Evolutionary conservation across 2,113 vertebrate genomes (phyloP).

Genomic region (Melanotaenia duboulayi): DNA sequence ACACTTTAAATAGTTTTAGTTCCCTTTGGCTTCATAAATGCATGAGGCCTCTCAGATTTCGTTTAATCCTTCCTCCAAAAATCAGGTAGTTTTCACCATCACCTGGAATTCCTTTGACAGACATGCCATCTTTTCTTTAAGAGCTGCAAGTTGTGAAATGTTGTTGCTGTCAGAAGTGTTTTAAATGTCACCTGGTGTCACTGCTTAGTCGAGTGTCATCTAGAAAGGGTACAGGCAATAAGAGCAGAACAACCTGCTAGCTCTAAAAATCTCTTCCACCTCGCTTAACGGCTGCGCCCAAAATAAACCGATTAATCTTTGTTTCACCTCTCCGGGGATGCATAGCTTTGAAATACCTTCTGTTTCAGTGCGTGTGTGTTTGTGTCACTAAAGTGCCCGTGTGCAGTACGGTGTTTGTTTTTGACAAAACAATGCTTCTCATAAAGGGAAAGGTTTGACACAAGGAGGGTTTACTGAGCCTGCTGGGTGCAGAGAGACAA

Average conservation of each 20-base stretch:
- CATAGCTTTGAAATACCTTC: conserved; percentile 45
- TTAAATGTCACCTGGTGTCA: conserved; percentile 65
- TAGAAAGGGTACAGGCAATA: conserved; percentile 33
- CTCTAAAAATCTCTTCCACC: conserved; percentile 15
- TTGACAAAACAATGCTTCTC: background rate
- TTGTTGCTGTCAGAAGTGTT: conserved; percentile 45
- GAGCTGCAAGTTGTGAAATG: conserved; percentile 47
- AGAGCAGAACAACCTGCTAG: conserved; percentile 47
- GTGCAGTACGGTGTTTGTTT: conserved; percentile 25
- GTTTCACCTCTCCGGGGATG: conserved; percentile 38
- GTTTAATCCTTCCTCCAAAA: conserved; percentile 39
- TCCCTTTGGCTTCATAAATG: background rate
- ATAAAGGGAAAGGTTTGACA: conserved; percentile 19
- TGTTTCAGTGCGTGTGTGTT: conserved; percentile 17
- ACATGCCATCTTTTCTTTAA: conserved; percentile 8
- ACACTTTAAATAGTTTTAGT: conserved; percentile 48
- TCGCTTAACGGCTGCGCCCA: background rate
- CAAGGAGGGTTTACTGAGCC: background rate
- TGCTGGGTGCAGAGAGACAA: background rate
- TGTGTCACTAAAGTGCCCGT: background rate
- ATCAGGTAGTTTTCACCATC: conserved; percentile 10
- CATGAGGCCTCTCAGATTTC: conserved; percentile 31
- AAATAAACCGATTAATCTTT: conserved; percentile 66
- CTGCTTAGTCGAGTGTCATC: conserved; percentile 33
- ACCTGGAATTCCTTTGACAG: conserved; percentile 10